Conservation (phyloP, 1,140 invertebrate species). For the Druon quercuslanigerum region DNA sequence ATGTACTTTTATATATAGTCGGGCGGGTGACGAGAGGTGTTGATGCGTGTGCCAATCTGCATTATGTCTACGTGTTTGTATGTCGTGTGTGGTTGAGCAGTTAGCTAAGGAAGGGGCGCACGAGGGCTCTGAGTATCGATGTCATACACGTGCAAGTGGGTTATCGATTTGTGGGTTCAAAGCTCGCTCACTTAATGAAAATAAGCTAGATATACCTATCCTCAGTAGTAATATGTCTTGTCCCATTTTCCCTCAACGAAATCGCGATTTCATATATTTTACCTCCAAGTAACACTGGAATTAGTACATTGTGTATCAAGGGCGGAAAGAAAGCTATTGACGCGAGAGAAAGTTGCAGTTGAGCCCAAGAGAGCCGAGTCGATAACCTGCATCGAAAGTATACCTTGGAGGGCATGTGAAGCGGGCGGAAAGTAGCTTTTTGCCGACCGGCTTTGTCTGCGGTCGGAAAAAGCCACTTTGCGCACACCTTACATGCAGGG, state of each 20-base stretch:
- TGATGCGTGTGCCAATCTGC: conserved; percentile 34
- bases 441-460: too few species aligned
- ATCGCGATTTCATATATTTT: not conserved
- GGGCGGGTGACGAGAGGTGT: conserved; percentile 35
- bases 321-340: too few species aligned
- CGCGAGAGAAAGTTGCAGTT: too few species aligned
- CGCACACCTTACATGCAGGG: too few species aligned
- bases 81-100: conserved; percentile 61
- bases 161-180: conserved; percentile 70
- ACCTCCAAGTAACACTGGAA: too few species aligned
- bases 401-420: too few species aligned
- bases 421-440: too few species aligned
- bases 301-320: too few species aligned
- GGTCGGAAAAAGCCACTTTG: too few species aligned
- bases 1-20: conserved; percentile 26
- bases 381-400: too few species aligned
- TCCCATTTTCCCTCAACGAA: conserved; percentile 33
- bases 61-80: conserved; percentile 44
- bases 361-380: too few species aligned
- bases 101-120: conserved; percentile 63
- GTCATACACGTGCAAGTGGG: conserved; percentile 71
- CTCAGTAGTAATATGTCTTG: conserved; percentile 44
- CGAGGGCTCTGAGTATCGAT: conserved; percentile 62
- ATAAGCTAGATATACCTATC: conserved; percentile 58
- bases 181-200: conserved; percentile 70